Evolutionary conservation across 1,140 invertebrate genomes (phyloP), one percentile per base, ranked within the genome.

Genomic region (Streblospio benedicti): DNA sequence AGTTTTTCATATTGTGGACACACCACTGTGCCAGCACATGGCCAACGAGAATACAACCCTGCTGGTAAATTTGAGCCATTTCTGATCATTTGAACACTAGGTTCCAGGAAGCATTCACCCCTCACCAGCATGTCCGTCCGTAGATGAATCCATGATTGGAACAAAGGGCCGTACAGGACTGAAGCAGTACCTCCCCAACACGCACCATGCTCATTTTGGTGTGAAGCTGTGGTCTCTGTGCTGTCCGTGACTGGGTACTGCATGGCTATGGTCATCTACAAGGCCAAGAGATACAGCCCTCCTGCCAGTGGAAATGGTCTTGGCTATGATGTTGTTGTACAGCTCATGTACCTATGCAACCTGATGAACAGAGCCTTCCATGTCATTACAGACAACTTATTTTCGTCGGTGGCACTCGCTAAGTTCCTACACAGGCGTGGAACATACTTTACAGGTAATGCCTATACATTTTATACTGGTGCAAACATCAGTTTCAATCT

Each of bases 151-250:
- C 33, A 59, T 64, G 55, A 51, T 66, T 5, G 59, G 62, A 2
- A 57, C 61, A 33, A 61, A 64, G 45, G 59, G 59, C 45, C 30
- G 62, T 14, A 38, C 20, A 47, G 38, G 27, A 2, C 61, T 44
- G 41, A 52, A 60, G 9, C 62, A 66, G 43, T 66, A 61, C 57
- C 61, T 66, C 59, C 65, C 65, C n/a, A 63, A 60, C 30, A 63
- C 62, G 38, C 49, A 20, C 2, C 6, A 47, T 47, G 30, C 32
- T 12, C 45, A 47, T 28, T 43, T 66, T 51, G 61, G 57, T 4
- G 58, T 65, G n/a, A 63, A 65, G 38, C 59, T 63, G 28, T 63
- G 58, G 16, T 51, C 49, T 33, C 52, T 65, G 6, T 62, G 59
- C 52, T 59, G 58, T 18, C 20, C 12, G 9, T 38, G 20, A 64